Base-by-base conservation (phyloP, 2,888 invertebrate species). In the Caenorhabditis sp. region DNA sequence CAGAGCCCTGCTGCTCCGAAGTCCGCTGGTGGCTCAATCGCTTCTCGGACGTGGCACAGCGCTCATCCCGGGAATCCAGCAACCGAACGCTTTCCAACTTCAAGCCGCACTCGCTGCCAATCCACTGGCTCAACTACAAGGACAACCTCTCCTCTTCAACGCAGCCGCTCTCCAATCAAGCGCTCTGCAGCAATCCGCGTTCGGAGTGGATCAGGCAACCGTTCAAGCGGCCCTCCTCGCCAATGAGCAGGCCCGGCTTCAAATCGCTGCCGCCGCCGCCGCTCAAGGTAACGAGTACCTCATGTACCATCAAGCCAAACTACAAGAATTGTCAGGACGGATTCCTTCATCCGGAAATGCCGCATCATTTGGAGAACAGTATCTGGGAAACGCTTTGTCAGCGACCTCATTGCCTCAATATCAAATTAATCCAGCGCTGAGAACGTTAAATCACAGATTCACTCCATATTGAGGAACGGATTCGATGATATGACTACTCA, bases 371-470 rank as follows among this genome's bases (percentile, higher is more conserved):
- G 83, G 82, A 3, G 80, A 82, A 39, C 82, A 79, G 48, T 83
- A 83, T 45, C 63, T 84, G 22, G 77, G 80, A 22, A 73, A 81
- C 6, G 80, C 82, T 7, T 43, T 83, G 26, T 56, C 80, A 2
- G 77, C 83, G 1, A 78, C 80, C 0, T 75, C 83, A 7, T 48
- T 83, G 8, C 79, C 79, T 3, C 70, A 80, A 30, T 82, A 81
- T 55, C 79, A 70, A 13, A 59, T 78, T n/a, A 75, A 76, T 13
- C 78, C 78, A 24, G 76, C 79, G 32, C 71, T 76, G 43, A 70
- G 84, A 45, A 78, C 80, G 6, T 43, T 84, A 45, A 83, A 82
- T 37, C 77, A n/a, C n/a, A n/a, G 84, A 56, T 84, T 83, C 52
- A 78, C 84, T 24, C 84, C 84, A 4, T 84, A 84, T 61, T 84